Base-by-base conservation (phyloP, 2,888 invertebrate species). In the Vanessa cardui region DNA sequence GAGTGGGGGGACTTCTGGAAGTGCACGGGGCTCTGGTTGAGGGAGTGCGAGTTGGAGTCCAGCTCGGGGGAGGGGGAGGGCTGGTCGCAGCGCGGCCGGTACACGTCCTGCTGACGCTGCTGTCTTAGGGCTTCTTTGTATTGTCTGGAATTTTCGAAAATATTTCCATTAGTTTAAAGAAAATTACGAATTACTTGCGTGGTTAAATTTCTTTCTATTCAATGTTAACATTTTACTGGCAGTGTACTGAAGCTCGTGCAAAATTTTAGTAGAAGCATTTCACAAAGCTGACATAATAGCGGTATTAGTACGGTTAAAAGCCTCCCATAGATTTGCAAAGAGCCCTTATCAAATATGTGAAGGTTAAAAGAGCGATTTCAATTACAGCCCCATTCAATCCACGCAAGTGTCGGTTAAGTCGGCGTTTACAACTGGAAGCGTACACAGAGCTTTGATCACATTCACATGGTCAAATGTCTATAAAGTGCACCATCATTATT, bases 51-150 rank as follows among this genome's bases (percentile, higher is more conserved):
- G 45, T 88, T 89, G 69, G 93, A 91, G 76, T 94, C 94, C 67
- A 94, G 87, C 61, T 93, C 93, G 21, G 94, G 94, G 26, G 94
- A 94, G 20, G 94, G 94, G 31, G 94, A 94, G 56, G 93, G 88
- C 60, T 93, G 92, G 75, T 94, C 94, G 76, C 95, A 94, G 70
- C 95, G 94, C 77, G 95, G 94, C 74, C 95, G 93, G 86, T 97
- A 97, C 69, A 97, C 94, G 83, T 97, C 97, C 88, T 96, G 96
- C 73, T 95, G 96, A 77, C 97, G 94, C 87, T 97, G 97, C 80
- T 96, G 96, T 86, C 96, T 96, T 83, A 97, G 88, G 68, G 97
- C 97, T 94, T 97, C 97, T 93, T 97, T 97, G 92, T 97, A 97
- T 93, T 97, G 97, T 89, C 97, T 95, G 90, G 7, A 92, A 94